Conservation (phyloP, 2,113 vertebrate species). For the Hydropotes inermis region DNA sequence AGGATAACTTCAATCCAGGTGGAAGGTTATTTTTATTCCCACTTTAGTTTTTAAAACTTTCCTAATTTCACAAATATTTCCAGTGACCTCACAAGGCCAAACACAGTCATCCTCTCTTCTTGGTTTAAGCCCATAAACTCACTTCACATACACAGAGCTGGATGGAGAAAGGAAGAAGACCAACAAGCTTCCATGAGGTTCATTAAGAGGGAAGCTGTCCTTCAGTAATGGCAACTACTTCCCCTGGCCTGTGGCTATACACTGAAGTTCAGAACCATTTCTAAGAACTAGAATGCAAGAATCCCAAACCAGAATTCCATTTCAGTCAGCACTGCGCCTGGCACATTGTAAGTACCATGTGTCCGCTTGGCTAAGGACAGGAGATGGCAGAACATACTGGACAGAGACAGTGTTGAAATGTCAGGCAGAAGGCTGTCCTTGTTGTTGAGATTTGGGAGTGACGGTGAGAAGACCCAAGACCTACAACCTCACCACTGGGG, state of each 20-base stretch:
- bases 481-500: neutral
- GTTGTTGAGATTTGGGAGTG: neutral
- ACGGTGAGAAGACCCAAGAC: neutral
- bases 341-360: constrained; percentile 25
- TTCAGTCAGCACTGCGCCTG: neutral
- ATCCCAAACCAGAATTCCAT: constrained; percentile 20
- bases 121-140: neutral
- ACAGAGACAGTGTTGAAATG: neutral
- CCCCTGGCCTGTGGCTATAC: neutral
- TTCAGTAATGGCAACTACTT: neutral
- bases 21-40: neutral
- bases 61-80: neutral
- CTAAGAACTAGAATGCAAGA: neutral
- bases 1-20: neutral
- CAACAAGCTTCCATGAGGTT: neutral
- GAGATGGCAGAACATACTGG: neutral
- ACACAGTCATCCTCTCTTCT: neutral
- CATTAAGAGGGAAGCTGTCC: neutral
- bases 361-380: constrained; percentile 28
- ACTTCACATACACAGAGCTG: neutral
- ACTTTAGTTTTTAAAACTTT: neutral
- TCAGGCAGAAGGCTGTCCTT: neutral
- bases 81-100: neutral
- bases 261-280: neutral
- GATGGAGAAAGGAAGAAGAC: neutral